phyloP scores from a whole-genome alignment of 2,888 invertebrate species.

The Bellardia bayeri region DNA sequence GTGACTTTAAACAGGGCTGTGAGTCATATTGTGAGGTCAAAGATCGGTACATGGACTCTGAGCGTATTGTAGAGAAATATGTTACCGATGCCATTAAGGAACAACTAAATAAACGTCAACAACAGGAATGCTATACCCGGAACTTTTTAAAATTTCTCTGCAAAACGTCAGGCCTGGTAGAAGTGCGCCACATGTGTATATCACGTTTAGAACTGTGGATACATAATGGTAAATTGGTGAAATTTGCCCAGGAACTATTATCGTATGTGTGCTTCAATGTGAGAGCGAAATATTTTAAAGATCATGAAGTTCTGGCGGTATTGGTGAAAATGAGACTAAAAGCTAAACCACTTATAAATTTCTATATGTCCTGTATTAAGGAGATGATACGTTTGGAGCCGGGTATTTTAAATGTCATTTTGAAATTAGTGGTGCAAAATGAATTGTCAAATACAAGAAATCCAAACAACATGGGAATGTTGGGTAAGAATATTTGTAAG shows the following conservation, averaged over 20 bases:
- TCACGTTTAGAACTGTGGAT: constrained; percentile 95
- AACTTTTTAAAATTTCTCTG: constrained; percentile 94
- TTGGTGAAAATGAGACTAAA: constrained; percentile 96
- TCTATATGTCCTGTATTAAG: constrained; percentile 94
- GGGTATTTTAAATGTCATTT: constrained; percentile 92
- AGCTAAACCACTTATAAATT: constrained; percentile 95
- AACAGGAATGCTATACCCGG: constrained; percentile 93
- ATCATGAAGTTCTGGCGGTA: constrained; percentile 91
- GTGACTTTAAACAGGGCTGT: constrained; percentile 84
- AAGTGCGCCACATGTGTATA: constrained; percentile 85
- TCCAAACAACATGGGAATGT: constrained; percentile 97
- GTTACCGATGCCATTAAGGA: constrained; percentile 95
- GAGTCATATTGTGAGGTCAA: constrained; percentile 85
- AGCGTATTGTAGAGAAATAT: constrained; percentile 87
- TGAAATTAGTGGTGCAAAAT: constrained; percentile 97
- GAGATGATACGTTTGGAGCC: constrained; percentile 94
- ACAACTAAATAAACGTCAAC: constrained; percentile 92
- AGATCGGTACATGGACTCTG: constrained; percentile 85
- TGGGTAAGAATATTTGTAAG: constrained; percentile 83
- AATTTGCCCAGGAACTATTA: constrained; percentile 95
- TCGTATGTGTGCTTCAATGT: constrained; percentile 96
- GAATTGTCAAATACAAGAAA: constrained; percentile 96
- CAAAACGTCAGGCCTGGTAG: constrained; percentile 93
- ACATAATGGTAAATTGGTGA: constrained; percentile 97
- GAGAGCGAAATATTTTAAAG: constrained; percentile 87